These are phyloP conservation scores for Andricus grossulariae DNA, from an alignment of 1,140 invertebrate genomes.

Conservation along the genomic window DNA sequence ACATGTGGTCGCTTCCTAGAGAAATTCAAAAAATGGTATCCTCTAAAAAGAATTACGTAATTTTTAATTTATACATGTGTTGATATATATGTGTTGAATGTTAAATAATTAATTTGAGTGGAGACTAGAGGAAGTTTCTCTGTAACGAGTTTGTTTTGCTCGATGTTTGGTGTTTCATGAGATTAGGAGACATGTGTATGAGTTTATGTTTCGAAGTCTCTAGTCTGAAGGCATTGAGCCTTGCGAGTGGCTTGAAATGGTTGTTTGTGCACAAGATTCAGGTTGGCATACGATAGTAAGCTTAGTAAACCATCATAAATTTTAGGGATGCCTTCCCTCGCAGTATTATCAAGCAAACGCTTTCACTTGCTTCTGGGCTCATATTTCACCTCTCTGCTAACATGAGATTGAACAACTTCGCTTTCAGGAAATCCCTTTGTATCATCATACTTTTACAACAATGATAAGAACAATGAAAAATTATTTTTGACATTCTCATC, in stretches of 20 bases:
- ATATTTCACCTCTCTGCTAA: conserved; percentile 21
- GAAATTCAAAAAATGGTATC: too few species aligned
- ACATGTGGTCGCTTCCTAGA: too few species aligned
- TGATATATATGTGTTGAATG: neutral
- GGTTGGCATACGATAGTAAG: conserved; percentile 57
- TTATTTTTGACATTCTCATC: too few species aligned
- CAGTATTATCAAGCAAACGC: conserved; percentile 51
- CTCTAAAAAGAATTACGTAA: too few species aligned
- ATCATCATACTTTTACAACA: too few species aligned
- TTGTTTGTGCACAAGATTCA: conserved; percentile 56
- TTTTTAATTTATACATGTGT: too few species aligned
- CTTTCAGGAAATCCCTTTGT: neutral
- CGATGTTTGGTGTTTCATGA: conserved; percentile 10
- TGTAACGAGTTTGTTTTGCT: conserved; percentile 15
- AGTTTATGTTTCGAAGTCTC: conserved; percentile 9
- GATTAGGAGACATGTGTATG: conserved; percentile 12
- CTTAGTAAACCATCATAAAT: conserved; percentile 66
- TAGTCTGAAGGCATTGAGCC: conserved; percentile 4
- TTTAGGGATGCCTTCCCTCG: conserved; percentile 43
- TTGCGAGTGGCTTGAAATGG: neutral
- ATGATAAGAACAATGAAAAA: too few species aligned
- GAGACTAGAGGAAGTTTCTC: neutral
- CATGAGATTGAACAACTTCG: conserved; percentile 2
- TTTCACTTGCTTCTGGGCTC: conserved; percentile 38
- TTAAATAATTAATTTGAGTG: neutral